phyloP scores from a whole-genome alignment of 1,140 invertebrate species.

The Drosophila tani region DNA sequence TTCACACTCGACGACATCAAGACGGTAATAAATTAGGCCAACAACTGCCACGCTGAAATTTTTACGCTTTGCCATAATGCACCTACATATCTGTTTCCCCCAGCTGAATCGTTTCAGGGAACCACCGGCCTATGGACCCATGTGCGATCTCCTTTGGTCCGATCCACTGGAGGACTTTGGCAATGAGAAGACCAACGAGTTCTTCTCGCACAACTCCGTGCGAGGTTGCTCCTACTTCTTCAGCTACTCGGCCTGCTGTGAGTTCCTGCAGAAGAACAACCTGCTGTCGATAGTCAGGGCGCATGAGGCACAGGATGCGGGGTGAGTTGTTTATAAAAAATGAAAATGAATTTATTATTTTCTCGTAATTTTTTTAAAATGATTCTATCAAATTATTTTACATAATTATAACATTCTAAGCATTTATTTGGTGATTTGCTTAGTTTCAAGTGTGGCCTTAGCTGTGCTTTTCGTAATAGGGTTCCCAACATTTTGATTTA shows the following conservation, averaged over 20 bases:
- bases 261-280: conserved; percentile 99
- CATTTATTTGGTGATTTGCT: background rate
- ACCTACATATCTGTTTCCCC: background rate
- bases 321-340: conserved; percentile 86
- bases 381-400: too few species aligned
- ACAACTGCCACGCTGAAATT: conserved; percentile 64
- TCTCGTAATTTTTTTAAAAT: too few species aligned
- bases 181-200: conserved; percentile 99
- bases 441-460: background rate
- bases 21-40: conserved; percentile 86
- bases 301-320: conserved; percentile 99
- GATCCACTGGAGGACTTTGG: conserved; percentile 99
- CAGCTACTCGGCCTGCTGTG: conserved; percentile 86
- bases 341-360: too few species aligned
- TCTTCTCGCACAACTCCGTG: conserved; percentile 99
- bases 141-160: conserved; percentile 99
- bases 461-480: too few species aligned
- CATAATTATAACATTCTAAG: background rate
- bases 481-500: too few species aligned
- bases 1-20: conserved; percentile 99
- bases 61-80: conserved; percentile 53
- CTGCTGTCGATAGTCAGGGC: conserved; percentile 99
- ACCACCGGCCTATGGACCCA: conserved; percentile 99
- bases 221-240: conserved; percentile 99
- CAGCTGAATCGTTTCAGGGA: conserved; percentile 99